Evolutionary conservation across 2,888 invertebrate genomes (phyloP), one percentile per base, ranked within the genome.

Genomic region (Ctenicera cuprea): DNA sequence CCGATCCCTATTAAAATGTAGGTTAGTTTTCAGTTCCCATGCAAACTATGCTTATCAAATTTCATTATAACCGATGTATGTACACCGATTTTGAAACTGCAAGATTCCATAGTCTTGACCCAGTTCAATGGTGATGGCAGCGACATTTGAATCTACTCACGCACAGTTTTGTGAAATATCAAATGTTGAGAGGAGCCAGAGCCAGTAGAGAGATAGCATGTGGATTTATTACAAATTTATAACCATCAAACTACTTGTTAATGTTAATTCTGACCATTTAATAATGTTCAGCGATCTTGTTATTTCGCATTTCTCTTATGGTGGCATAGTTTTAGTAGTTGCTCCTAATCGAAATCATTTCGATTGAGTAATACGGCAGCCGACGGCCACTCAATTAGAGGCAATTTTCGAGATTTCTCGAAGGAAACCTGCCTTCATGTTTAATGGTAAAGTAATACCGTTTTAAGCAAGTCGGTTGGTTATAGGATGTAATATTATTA

Each of bases 131-230:
- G 63, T 59, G 59, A 63, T 63, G 45, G 16, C 18, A 33, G 45
- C 63, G 63, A 63, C 63, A 63, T 63, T 63, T 63, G 30, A 45
- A 30, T 45, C 30, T 18, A 22, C 52, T 65, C 65, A 65, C 65
- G 65, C 65, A 65, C 33, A 20, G 16, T 18, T 33, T 48, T 65
- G 50, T 50, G 65, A 65, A 65, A 65, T 48, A 50, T 65, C 65
- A 65, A 59, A 59, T 20, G 14, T 11, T 30, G 45, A 16, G 45
- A 22, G n/a, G 26, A 26, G 30, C 26, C 11, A 54, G 14, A 54
- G 12, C 2, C 16, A 22, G 11, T 33, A 14, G 2, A 22, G 8
- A 20, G 18, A 48, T 48, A 12, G 22, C 9, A 12, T 9, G 12
- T 11, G 26, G 2, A 54, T 54, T 54, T 54, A 52, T 52, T 52